These are phyloP conservation scores for Pygoscelis adeliae DNA, from an alignment of 2,113 vertebrate genomes.

Conservation along the genomic window DNA sequence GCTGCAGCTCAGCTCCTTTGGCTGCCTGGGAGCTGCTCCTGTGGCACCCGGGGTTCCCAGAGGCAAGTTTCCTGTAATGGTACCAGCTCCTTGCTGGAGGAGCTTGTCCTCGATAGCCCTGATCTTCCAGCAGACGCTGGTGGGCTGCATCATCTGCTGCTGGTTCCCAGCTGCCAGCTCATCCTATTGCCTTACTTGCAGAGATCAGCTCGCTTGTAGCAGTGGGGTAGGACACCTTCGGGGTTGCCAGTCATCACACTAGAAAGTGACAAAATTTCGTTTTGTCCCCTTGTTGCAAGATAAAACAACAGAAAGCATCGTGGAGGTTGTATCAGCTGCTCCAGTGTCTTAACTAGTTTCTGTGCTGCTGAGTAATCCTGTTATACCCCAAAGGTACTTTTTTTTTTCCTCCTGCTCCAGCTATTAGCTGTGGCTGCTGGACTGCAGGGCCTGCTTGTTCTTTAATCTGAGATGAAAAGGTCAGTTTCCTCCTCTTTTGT, in stretches of 20 bases:
- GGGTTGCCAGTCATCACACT: not conserved
- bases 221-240: fast-evolving
- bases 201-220: not conserved
- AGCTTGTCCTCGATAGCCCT: not conserved
- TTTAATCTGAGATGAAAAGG: not conserved
- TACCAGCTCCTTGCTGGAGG: not conserved
- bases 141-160: not conserved
- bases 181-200: not conserved
- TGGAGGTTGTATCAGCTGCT: not conserved
- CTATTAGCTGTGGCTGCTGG: not conserved
- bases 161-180: not conserved
- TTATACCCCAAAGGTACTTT: not conserved
- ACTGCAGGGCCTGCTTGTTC: not conserved
- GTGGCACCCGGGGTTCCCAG: fast-evolving
- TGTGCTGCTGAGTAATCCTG: slow-evolving; percentile 8
- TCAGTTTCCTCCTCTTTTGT: not conserved
- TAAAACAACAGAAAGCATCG: not conserved
- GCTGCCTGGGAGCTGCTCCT: not conserved
- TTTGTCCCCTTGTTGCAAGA: not conserved
- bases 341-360: not conserved
- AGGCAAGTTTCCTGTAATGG: not conserved
- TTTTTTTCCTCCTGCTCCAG: not conserved
- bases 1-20: not conserved
- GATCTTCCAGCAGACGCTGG: not conserved
- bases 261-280: fast-evolving